Percentiles rank a stretch among this genome's conserved stretches.
phyloP scores from a whole-genome alignment of 2,888 invertebrate genomes.

The Monopis laevigella region DNA sequence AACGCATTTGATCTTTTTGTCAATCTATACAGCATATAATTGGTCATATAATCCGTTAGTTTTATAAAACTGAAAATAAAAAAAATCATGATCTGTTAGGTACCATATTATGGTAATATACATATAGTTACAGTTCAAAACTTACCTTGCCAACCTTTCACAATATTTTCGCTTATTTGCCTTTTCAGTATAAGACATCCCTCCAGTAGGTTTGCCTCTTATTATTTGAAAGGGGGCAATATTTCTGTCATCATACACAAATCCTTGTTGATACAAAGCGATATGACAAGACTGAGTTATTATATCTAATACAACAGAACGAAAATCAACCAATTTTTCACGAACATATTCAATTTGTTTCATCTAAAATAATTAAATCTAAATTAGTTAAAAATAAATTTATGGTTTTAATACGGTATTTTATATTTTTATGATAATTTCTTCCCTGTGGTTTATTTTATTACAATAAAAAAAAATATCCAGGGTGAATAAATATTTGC shows the following conservation, averaged over 20 bases:
- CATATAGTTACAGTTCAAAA: neutral
- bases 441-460: too few species aligned
- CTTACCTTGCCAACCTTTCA: conserved; percentile 78
- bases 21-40: conserved; percentile 73
- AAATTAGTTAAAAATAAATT: too few species aligned
- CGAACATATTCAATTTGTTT: conserved; percentile 44
- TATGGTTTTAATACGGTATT: too few species aligned
- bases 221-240: conserved; percentile 55
- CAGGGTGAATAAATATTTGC: too few species aligned
- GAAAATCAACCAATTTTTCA: conserved; percentile 38
- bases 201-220: conserved; percentile 69
- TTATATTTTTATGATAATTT: too few species aligned
- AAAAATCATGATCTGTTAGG: conserved; percentile 12
- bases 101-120: neutral
- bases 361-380: conserved; percentile 61
- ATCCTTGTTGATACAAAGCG: conserved; percentile 79
- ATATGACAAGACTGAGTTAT: conserved; percentile 75
- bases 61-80: conserved; percentile 71
- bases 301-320: conserved; percentile 49
- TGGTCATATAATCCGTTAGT: conserved; percentile 75
- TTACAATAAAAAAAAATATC: too few species aligned
- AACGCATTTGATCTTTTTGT: conserved; percentile 70
- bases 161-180: conserved; percentile 86
- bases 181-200: conserved; percentile 88
- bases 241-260: conserved; percentile 78